Evolutionary conservation across 1,140 invertebrate species (phyloP).

Genomic region (Marisa cornuarietis): DNA sequence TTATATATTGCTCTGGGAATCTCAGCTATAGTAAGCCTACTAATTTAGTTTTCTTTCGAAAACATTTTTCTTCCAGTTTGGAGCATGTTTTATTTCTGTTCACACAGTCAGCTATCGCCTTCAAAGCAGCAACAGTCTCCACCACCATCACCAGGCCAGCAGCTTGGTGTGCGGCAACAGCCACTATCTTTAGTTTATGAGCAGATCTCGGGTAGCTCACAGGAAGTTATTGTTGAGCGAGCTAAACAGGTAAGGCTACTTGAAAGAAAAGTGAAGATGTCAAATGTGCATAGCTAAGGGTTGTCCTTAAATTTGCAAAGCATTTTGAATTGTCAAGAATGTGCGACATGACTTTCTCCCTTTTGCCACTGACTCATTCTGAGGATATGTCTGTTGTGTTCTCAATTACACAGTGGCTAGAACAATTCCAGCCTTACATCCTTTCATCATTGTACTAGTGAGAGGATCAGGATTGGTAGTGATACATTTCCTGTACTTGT

Average conservation of each 20-base stretch:
- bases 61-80: background rate
- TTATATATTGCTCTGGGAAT: background rate
- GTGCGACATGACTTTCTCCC: no score
- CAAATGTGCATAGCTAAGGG: no score
- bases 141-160: constrained; percentile 4
- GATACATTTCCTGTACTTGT: no score
- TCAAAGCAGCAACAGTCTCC: constrained; percentile 36
- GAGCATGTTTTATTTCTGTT: background rate
- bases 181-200: constrained; percentile 70
- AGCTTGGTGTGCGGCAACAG: constrained; percentile 41
- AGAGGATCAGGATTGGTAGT: no score
- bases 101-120: constrained; percentile 2
- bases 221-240: constrained; percentile 86
- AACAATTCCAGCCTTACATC: constrained; percentile 25
- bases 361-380: constrained; percentile 51
- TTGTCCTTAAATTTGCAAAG: no score
- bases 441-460: background rate
- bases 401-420: constrained; percentile 49
- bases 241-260: constrained; percentile 77
- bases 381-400: constrained; percentile 13
- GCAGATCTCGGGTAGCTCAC: constrained; percentile 66
- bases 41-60: background rate
- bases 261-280: no score
- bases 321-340: no score
- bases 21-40: background rate